These are phyloP conservation scores for Equus quagga DNA, from an alignment of 2,113 vertebrate species.

Conservation along the genomic window DNA sequence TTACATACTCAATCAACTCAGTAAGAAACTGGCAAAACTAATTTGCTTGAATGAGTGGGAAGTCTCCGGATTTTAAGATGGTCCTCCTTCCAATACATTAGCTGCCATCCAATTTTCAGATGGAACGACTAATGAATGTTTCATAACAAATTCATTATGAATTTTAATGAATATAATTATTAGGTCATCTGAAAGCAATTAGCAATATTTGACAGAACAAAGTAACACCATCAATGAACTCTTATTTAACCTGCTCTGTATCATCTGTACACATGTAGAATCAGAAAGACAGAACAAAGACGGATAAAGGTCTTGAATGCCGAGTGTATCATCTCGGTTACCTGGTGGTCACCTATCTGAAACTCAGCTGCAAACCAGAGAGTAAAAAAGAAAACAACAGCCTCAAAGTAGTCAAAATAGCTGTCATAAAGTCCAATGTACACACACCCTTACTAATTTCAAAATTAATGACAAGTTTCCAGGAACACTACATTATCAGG, in stretches of 20 bases:
- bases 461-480: neutral
- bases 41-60: neutral
- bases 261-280: neutral
- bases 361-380: slow-evolving; percentile 6
- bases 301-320: neutral
- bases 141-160: neutral
- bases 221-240: neutral
- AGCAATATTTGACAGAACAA: neutral
- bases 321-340: neutral
- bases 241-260: neutral
- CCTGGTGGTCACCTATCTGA: neutral
- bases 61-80: neutral
- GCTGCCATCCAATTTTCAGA: neutral
- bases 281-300: neutral
- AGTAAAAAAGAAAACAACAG: neutral
- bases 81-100: neutral
- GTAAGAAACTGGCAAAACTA: neutral
- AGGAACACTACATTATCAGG: slow-evolving; percentile 3
- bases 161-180: slow-evolving; percentile 41
- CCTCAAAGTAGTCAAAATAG: neutral
- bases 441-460: neutral
- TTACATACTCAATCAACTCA: neutral
- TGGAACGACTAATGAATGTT: neutral
- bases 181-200: neutral
- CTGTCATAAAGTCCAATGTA: neutral